phyloP scores from a whole-genome alignment of 2,113 vertebrate genomes.

The Callipepla californica region DNA sequence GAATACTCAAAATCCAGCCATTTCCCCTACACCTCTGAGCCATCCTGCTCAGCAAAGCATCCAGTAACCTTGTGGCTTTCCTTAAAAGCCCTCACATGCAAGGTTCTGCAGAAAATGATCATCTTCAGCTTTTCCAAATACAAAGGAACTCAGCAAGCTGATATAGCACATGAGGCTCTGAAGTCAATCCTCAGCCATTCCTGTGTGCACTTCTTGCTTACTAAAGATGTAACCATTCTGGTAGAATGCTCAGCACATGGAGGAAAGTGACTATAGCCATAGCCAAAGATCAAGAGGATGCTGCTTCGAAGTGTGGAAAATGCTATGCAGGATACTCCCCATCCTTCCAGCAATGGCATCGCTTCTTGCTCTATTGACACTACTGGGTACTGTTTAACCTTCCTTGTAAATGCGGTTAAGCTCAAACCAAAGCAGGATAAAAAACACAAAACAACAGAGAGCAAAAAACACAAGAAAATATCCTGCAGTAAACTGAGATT shows the following conservation, averaged over 20 bases:
- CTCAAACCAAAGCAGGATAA: neutral
- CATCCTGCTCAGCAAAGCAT: neutral
- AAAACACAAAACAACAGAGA: neutral
- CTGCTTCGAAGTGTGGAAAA: neutral
- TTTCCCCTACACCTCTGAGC: neutral
- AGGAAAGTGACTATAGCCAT: neutral
- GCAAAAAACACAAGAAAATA: neutral
- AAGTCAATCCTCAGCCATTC: neutral
- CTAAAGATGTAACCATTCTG: neutral
- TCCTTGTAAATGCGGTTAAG: neutral
- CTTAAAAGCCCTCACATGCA: neutral
- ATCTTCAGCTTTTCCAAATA: neutral
- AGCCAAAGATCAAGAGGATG: neutral
- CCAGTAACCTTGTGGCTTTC: neutral
- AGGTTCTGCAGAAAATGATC: neutral
- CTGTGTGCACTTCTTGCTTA: rapidly evolving
- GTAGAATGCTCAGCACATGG: neutral
- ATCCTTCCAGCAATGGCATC: neutral
- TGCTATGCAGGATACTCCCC: neutral
- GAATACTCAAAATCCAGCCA: neutral
- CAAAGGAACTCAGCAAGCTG: neutral
- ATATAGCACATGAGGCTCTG: neutral
- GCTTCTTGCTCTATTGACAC: neutral
- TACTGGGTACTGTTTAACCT: neutral
- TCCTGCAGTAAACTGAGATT: neutral